Base-by-base conservation (phyloP, 2,797 vertebrate species). In the Sebastes oblongus region DNA sequence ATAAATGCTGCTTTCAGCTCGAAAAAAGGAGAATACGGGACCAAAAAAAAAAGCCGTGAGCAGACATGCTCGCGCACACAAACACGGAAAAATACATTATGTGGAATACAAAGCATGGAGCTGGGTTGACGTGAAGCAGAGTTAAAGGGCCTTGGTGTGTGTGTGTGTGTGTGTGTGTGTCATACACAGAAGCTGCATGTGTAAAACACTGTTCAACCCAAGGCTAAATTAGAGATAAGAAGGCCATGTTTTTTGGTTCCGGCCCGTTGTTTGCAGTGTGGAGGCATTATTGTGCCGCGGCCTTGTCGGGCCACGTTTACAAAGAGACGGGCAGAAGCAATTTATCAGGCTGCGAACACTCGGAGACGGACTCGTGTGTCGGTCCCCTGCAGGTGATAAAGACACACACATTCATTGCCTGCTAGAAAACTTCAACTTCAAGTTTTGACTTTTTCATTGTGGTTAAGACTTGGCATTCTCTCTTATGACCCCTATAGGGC, bases 201-300 rank as follows among this genome's bases (percentile, higher is more conserved):
- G 82, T 68, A 83, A 46, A 84, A 83, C 76, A 73, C 66, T 80
- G 60, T 83, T 86, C 83, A 90, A 88, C 77, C 71, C 82, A 87
- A 89, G 87, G 91, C 86, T 89, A 87, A 83, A 87, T 86, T 58
- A 55, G 69, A 77, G 77, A 90, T 83, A 87, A 88, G 86, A 73
- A 75, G 73, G 72, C 60, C 3, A 8, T 64, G 66, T 46, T 75
- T 85, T 62, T 81, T 67, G 82, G 60, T 72, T 71, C 67, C 3
- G 13, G 59, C n/a, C 75, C 16, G 32, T 84, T 88, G 80, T 90
- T 91, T 91, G 88, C 77, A 46, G 61, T 67, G 75, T 78, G 36
- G 59, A 81, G 46, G 75, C 69, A 70, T 90, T 83, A 87, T 52
- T 88, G 82, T 85, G 78, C 75, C 24, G 54, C 42, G 32, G 86